Percentiles rank a stretch among this genome's conserved stretches.
Evolutionary conservation across 1,140 invertebrate species (phyloP).

Genomic region (Nasonia vitripennis): DNA sequence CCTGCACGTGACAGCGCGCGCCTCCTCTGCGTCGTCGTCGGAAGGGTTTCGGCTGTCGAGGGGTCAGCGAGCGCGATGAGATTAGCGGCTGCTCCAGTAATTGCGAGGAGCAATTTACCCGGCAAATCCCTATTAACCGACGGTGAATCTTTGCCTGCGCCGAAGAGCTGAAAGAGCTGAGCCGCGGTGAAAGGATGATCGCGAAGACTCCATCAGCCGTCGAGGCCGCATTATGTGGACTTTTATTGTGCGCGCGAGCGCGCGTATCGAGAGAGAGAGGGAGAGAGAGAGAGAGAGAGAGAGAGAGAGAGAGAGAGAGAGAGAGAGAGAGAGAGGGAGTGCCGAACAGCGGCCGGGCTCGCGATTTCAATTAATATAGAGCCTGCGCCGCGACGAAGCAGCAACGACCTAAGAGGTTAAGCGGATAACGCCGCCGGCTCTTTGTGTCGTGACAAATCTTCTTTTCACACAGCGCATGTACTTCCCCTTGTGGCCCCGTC

Average conservation of each 20-base stretch:
- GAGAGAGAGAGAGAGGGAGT: too few species aligned
- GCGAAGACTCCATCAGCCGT: too few species aligned
- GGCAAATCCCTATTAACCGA: neutral
- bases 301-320: too few species aligned
- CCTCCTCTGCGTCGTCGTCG: neutral
- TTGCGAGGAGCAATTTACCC: neutral
- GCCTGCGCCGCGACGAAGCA: too few species aligned
- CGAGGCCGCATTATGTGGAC: too few species aligned
- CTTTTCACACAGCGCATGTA: neutral
- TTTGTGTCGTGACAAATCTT: neutral
- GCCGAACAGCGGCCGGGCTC: neutral
- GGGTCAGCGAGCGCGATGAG: neutral
- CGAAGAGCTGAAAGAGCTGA: too few species aligned
- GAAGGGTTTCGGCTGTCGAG: neutral
- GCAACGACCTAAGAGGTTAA: neutral
- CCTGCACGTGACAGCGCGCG: neutral
- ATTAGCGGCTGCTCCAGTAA: neutral
- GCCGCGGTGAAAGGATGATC: too few species aligned
- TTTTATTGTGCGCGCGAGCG: neutral
- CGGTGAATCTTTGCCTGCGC: neutral
- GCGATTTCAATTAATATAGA: neutral
- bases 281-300: too few species aligned
- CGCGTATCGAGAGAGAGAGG: neutral
- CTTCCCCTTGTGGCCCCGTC: neutral
- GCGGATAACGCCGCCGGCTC: neutral